These are phyloP conservation scores for Ptychadena robeensis DNA, from an alignment of 2,797 vertebrate genomes.

Conservation along the genomic window DNA sequence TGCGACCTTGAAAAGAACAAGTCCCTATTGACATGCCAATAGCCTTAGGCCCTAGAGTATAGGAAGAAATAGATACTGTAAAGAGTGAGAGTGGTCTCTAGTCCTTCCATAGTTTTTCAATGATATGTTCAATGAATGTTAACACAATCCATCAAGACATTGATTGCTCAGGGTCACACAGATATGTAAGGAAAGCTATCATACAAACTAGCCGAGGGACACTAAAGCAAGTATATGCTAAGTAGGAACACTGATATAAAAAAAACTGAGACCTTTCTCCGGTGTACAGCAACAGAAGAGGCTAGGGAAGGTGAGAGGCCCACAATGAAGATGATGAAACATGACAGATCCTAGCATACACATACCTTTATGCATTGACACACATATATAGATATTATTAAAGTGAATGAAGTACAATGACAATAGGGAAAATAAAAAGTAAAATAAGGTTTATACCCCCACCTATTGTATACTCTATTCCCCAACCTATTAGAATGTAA, in stretches of 20 bases:
- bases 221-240: slow-evolving; percentile 33
- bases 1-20: slow-evolving; percentile 76
- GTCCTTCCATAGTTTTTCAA: slow-evolving; percentile 75
- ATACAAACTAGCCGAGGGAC: slow-evolving; percentile 31
- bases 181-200: slow-evolving; percentile 68
- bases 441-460: no score
- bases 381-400: no score
- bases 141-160: slow-evolving; percentile 85
- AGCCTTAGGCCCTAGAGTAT: slow-evolving; percentile 72
- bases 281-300: background rate
- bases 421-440: background rate
- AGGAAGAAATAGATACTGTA: slow-evolving; percentile 79
- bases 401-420: background rate
- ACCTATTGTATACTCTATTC: no score
- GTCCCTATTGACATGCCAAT: slow-evolving; percentile 73
- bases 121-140: slow-evolving; percentile 80
- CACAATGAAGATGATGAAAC: background rate
- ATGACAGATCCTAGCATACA: background rate
- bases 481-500: no score
- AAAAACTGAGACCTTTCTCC: background rate
- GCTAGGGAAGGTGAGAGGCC: background rate
- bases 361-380: background rate
- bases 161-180: slow-evolving; percentile 74
- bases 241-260: slow-evolving; percentile 23
- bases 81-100: slow-evolving; percentile 79